phyloP scores from a whole-genome alignment of 2,113 vertebrate genomes.

The Orycteropus afer region DNA sequence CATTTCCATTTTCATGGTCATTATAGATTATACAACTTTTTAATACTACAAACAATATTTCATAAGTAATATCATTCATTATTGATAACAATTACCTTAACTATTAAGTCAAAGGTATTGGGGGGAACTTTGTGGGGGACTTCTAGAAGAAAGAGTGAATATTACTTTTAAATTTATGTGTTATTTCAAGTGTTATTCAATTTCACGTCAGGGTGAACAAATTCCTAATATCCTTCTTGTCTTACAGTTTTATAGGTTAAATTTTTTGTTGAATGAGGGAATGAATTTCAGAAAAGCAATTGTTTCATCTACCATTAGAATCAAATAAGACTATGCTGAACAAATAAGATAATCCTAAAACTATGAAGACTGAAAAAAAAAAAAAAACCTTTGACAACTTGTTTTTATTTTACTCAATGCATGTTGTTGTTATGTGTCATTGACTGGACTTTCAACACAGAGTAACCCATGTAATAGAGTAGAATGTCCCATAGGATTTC shows the following conservation, averaged over 20 bases:
- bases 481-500: too few species aligned
- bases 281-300: not conserved
- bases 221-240: not conserved
- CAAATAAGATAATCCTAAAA: not conserved
- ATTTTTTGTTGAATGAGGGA: slow-evolving; percentile 7
- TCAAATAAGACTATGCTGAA: not conserved
- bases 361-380: too few species aligned
- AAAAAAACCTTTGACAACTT: too few species aligned
- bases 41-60: not conserved
- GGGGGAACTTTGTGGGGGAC: not conserved
- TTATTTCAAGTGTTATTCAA: not conserved
- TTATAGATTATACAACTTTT: not conserved
- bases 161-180: not conserved
- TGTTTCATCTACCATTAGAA: not conserved
- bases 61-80: not conserved
- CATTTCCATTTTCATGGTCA: not conserved
- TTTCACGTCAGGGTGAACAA: not conserved
- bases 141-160: not conserved
- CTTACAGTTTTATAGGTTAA: not conserved
- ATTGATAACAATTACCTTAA: not conserved
- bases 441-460: too few species aligned
- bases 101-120: not conserved
- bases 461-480: too few species aligned
- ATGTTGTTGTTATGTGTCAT: too few species aligned
- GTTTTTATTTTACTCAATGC: too few species aligned